Conservation (phyloP, 2,888 invertebrate species). For the Sclerodermus sp. region DNA sequence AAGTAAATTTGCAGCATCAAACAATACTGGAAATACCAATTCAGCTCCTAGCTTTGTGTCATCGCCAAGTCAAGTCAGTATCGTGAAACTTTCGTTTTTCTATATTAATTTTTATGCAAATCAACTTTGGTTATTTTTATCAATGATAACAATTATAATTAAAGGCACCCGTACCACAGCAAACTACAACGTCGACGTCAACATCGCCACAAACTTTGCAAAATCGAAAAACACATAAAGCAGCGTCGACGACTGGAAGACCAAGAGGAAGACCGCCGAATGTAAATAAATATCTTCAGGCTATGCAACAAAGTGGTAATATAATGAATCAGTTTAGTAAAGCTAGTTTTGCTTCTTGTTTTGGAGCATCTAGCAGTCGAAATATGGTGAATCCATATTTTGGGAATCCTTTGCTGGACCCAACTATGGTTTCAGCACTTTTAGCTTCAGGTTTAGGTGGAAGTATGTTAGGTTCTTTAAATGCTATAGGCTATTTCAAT, state of each 20-base stretch:
- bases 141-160: background rate
- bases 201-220: constrained; percentile 31
- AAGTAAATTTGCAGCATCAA: constrained; percentile 63
- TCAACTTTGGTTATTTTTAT: background rate
- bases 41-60: constrained; percentile 23
- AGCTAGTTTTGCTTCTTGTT: constrained; percentile 36
- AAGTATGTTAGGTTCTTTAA: constrained; percentile 42
- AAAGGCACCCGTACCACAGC: constrained; percentile 21
- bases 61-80: constrained; percentile 36
- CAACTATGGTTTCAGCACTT: constrained; percentile 44
- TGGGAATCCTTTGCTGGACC: constrained; percentile 46
- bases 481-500: constrained; percentile 46
- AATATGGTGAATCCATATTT: constrained; percentile 46
- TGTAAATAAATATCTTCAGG: constrained; percentile 44
- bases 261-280: constrained; percentile 62
- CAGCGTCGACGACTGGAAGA: constrained; percentile 50
- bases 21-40: constrained; percentile 17
- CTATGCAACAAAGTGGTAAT: constrained; percentile 30
- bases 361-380: constrained; percentile 35
- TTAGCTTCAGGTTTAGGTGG: constrained; percentile 38
- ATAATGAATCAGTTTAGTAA: constrained; percentile 42
- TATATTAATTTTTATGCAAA: too few relatives aligned
- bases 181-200: constrained; percentile 24
- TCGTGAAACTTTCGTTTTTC: background rate
- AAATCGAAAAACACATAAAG: constrained; percentile 32